Base-by-base conservation (phyloP, 2,888 invertebrate species). In the Campoplex capitator region DNA sequence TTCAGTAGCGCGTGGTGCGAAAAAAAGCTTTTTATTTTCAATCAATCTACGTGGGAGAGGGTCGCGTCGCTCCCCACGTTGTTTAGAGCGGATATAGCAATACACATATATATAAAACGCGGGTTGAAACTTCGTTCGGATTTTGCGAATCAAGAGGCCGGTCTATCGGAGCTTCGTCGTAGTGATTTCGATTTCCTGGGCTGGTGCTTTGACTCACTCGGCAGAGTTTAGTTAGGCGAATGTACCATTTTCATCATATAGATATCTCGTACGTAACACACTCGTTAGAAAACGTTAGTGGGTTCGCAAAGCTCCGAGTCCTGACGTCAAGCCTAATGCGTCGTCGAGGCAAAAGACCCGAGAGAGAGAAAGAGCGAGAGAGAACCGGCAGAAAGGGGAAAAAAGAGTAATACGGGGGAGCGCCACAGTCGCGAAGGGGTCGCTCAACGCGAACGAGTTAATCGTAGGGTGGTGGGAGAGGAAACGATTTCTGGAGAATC, bases 1-100 rank as follows among this genome's bases (percentile, higher is more conserved):
- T 16, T 18, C 6, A 38, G 54, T 45, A 18, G 35, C 23, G 1
- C 42, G 6, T 56, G 42, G 35, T 71, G 28, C 42, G 32, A 56
- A 45, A 45, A 58, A 35, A 65, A 11, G 38, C 62, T 71, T 71
- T 76, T 77, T 81, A 80, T 83, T 81, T 83, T 87, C 77, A 84
- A 84, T 84, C 68, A 78, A 81, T 83, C 84, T 81, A 35, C 70
- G 86, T 84, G 86, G 86, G 86, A 84, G 86, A 84, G 84, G 74
- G 81, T 78, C 84, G 58, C 83, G 79, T 65, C 23, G 83, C 86
- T 83, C 80, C 86, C 86, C 83, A 83, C 84, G 84, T 81, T 54
- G 86, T 8, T 67, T 51, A 45, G 79, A 86, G 68, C 84, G 86
- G 80, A 86, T 84, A 80, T 71, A 75, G 75, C 68, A 23, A 81